phyloP scores from a whole-genome alignment of 1,140 invertebrate genomes.

The Drosophila leontia region DNA sequence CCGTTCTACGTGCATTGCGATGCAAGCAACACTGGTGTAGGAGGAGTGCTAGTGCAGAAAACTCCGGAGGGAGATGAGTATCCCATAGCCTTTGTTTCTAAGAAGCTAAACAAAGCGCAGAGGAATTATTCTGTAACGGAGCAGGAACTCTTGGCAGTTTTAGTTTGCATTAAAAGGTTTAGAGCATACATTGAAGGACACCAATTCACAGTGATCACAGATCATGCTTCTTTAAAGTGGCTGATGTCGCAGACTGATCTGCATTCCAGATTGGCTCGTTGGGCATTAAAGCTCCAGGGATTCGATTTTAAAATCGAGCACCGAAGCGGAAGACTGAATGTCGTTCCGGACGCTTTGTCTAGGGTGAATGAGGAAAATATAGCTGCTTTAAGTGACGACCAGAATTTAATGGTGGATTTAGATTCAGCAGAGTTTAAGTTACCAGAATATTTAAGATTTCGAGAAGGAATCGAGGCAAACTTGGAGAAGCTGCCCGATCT shows the following conservation, averaged over 20 bases:
- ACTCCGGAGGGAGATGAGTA: too few species aligned
- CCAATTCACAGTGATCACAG: not conserved
- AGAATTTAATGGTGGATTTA: not conserved
- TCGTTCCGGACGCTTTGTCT: conserved; percentile 3
- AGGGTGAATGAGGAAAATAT: conserved; percentile 2
- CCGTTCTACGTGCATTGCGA: too few species aligned
- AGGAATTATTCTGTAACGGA: too few species aligned
- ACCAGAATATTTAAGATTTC: not conserved
- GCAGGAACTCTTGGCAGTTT: too few species aligned
- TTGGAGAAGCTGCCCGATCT: too few species aligned
- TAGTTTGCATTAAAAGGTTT: not conserved
- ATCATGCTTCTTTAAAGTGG: not conserved
- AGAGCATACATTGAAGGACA: not conserved
- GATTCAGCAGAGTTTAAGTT: not conserved
- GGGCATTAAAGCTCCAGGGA: conserved; percentile 1
- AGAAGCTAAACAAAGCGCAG: too few species aligned
- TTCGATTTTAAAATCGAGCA: conserved; percentile 4
- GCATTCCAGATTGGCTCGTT: not conserved
- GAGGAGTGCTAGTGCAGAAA: too few species aligned
- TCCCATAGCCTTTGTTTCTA: too few species aligned
- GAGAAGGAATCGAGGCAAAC: not conserved
- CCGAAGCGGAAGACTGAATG: not conserved
- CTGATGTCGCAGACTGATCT: not conserved
- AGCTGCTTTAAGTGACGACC: not conserved
- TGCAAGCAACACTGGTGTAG: too few species aligned